Percentiles rank a stretch among this genome's conserved stretches.
These are phyloP conservation scores for Notarius lentiginosus DNA, from an alignment of 2,113 vertebrate genomes.

Conservation along the genomic window DNA sequence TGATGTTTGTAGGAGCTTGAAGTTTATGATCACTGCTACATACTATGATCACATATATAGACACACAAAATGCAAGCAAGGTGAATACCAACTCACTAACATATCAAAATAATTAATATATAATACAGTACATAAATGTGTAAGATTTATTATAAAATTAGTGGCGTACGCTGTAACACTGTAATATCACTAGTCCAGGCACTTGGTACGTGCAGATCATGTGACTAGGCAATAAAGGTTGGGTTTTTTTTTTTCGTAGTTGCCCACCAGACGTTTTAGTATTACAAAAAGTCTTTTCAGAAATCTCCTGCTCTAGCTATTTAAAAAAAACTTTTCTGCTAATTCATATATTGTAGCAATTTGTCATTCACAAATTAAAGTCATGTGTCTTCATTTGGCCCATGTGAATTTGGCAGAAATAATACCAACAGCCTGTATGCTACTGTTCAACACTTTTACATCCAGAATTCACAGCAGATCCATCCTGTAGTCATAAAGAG, in stretches of 20 bases:
- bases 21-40: conserved; percentile 81
- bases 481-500: too few relatives aligned
- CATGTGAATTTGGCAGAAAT: neutral
- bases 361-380: neutral
- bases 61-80: conserved; percentile 3
- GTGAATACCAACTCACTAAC: neutral
- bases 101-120: neutral
- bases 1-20: conserved; percentile 88
- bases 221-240: neutral
- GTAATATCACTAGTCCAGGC: neutral
- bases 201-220: neutral
- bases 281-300: too few relatives aligned
- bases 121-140: neutral
- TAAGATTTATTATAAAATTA: neutral
- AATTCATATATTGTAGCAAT: neutral
- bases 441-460: neutral
- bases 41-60: conserved; percentile 75
- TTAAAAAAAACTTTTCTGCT: neutral
- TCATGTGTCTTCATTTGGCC: neutral
- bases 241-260: neutral
- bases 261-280: neutral
- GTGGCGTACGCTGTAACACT: neutral
- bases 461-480: too few relatives aligned
- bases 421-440: neutral
- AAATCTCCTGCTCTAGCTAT: neutral